Evolutionary conservation across 2,888 invertebrate species (phyloP).

Genomic region (Dicycla oo): DNA sequence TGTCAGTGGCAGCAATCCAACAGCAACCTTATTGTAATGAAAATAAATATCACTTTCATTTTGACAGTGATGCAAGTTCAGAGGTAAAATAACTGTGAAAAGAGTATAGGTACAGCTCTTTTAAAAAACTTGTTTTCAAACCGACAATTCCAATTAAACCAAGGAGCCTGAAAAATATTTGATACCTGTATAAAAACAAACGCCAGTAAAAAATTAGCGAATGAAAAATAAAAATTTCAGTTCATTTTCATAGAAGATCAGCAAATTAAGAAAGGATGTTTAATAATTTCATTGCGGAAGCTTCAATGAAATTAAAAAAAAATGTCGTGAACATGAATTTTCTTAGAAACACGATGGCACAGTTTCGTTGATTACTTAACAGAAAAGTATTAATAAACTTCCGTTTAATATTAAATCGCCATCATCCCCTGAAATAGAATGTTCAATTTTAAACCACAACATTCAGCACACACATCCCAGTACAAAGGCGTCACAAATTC

Average conservation of each 20-base stretch:
- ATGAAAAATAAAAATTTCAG: neutral
- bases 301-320: neutral
- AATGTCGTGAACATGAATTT: neutral
- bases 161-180: neutral
- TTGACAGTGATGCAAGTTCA: no score
- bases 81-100: no score
- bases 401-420: neutral
- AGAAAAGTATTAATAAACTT: neutral
- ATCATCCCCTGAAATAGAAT: neutral
- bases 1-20: no score
- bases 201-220: neutral
- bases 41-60: no score
- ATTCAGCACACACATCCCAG: constrained; percentile 28
- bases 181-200: neutral
- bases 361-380: neutral
- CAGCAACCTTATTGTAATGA: no score
- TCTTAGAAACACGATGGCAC: neutral
- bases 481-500: constrained; percentile 53
- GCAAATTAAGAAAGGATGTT: neutral
- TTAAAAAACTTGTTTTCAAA: no score
- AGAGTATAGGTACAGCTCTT: neutral
- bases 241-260: neutral
- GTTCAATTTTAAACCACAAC: constrained; percentile 5
- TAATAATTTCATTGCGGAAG: neutral
- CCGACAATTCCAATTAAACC: neutral